phyloP scores from a whole-genome alignment of 2,888 invertebrate species.

The Pantelozetes paolii region DNA sequence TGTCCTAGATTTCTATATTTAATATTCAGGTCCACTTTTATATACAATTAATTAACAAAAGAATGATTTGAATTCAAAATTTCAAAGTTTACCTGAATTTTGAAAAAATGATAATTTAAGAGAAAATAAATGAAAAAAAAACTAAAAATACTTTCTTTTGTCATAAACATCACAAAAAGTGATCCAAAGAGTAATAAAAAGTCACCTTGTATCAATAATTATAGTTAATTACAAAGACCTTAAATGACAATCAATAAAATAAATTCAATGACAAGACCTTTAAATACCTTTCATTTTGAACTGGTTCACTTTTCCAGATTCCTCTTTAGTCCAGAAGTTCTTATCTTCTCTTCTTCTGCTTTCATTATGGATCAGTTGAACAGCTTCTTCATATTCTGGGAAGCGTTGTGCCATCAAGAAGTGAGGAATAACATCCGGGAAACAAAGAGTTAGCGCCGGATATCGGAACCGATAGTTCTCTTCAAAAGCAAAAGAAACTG shows the following conservation, averaged over 20 bases:
- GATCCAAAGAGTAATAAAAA: too few relatives aligned
- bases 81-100: too few relatives aligned
- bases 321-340: conserved; percentile 38
- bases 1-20: too few relatives aligned
- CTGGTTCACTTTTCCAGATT: background rate
- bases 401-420: conserved; percentile 19
- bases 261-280: too few relatives aligned
- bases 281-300: conserved; percentile 3
- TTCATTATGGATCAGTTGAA: conserved; percentile 15
- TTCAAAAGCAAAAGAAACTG: conserved; percentile 19
- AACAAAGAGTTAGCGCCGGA: conserved; percentile 36
- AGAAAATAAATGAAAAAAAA: background rate
- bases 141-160: too few relatives aligned
- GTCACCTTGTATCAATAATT: too few relatives aligned
- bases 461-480: conserved; percentile 32
- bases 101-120: too few relatives aligned
- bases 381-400: conserved; percentile 38
- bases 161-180: too few relatives aligned
- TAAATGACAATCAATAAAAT: background rate
- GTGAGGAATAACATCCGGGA: conserved; percentile 37
- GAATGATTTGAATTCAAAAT: too few relatives aligned
- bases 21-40: too few relatives aligned
- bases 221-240: too few relatives aligned
- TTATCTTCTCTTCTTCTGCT: conserved; percentile 2
- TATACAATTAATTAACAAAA: too few relatives aligned